Percentiles rank a stretch among this genome's conserved stretches.
Evolutionary conservation across 2,888 invertebrate species (phyloP).

Genomic region (Coenonympha glycerion): DNA sequence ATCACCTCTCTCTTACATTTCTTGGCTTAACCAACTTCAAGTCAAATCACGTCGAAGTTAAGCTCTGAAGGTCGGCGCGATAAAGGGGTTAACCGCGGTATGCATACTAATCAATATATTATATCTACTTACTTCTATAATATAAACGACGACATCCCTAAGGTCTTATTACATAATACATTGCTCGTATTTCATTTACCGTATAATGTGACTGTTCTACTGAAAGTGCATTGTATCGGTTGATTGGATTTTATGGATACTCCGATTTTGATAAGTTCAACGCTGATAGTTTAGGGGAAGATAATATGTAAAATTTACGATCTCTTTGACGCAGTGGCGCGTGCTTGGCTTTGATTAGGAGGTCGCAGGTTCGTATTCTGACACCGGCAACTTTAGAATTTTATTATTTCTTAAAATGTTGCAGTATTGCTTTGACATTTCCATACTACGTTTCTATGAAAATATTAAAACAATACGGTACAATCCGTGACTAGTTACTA

Average conservation of each 20-base stretch:
- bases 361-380: too few relatives aligned
- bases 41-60: constrained; percentile 17
- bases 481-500: too few relatives aligned
- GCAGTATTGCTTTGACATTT: too few relatives aligned
- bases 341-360: too few relatives aligned
- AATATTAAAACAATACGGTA: too few relatives aligned
- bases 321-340: too few relatives aligned
- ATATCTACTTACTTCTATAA: too few relatives aligned
- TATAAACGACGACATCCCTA: constrained; percentile 5
- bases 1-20: not conserved
- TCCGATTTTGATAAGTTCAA: not conserved
- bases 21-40: constrained; percentile 8
- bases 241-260: not conserved
- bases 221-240: not conserved
- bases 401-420: too few relatives aligned
- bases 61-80: constrained; percentile 16
- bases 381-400: too few relatives aligned
- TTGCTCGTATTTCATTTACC: constrained; percentile 1
- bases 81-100: constrained; percentile 16
- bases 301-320: not conserved
- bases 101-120: constrained; percentile 23
- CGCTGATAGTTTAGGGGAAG: not conserved
- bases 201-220: not conserved
- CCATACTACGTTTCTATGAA: too few relatives aligned
- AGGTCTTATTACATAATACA: constrained; percentile 3